A percentile compares a stretch with the other conserved stretches of the same genome.
phyloP scores from a whole-genome alignment of 2,888 invertebrate genomes.

The Schizaphis graminum region DNA sequence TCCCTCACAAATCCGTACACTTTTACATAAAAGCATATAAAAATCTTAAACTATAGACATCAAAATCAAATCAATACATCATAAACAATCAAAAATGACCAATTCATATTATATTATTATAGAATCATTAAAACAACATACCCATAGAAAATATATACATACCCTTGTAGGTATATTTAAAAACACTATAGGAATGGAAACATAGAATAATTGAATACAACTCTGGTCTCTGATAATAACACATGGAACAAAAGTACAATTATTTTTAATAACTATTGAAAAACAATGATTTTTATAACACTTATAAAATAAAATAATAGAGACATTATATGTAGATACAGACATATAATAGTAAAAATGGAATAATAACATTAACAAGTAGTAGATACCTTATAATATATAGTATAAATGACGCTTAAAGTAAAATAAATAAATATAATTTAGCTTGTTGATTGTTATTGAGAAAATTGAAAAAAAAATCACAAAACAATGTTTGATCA shows the following conservation, averaged over 20 bases:
- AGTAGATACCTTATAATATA: not conserved
- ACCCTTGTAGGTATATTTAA: too few relatives aligned
- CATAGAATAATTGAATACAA: not conserved
- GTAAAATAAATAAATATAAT: slow-evolving; percentile 17
- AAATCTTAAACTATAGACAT: not conserved
- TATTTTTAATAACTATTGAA: not conserved
- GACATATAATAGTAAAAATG: not conserved
- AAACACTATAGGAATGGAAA: not conserved
- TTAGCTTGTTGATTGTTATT: not conserved
- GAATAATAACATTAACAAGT: slow-evolving; percentile 28
- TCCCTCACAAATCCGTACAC: not conserved
- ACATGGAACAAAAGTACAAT: not conserved
- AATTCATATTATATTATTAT: not conserved
- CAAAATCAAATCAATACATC: not conserved
- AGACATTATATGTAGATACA: not conserved
- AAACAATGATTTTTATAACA: not conserved
- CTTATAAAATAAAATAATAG: not conserved
- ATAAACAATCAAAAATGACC: not conserved
- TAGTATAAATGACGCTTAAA: not conserved
- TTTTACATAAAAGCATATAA: not conserved
- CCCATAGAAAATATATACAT: too few relatives aligned
- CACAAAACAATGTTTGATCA: slow-evolving; percentile 32
- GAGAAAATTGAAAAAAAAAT: not conserved
- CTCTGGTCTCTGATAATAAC: not conserved
- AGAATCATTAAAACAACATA: not conserved